Conservation (phyloP, 2,113 vertebrate species). For the Pseudopipra pipra region DNA sequence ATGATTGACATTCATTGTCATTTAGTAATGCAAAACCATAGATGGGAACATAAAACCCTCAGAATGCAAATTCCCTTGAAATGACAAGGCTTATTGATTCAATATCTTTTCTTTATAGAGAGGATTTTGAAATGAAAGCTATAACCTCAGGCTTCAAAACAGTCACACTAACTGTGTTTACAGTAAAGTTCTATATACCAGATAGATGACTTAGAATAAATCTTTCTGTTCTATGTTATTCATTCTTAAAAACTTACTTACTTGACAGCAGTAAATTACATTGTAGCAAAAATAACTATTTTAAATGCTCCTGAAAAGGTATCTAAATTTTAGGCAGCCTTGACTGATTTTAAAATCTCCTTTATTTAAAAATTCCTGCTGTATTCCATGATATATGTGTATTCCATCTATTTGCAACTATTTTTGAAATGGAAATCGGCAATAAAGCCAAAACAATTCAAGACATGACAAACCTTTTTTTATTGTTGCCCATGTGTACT, state of each 20-base stretch:
- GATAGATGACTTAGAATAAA: not conserved
- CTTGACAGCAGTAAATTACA: not conserved
- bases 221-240: not conserved
- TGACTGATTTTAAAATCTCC: not conserved
- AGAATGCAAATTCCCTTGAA: conserved; percentile 2
- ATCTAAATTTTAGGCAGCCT: not conserved
- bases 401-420: not conserved
- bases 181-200: not conserved
- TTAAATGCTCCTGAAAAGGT: not conserved
- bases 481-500: not conserved
- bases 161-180: not conserved
- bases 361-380: not conserved
- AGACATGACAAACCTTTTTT: not conserved
- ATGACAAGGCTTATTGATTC: not conserved
- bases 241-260: not conserved
- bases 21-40: conserved; percentile 23
- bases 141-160: conserved; percentile 20
- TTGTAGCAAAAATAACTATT: not conserved
- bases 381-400: not conserved
- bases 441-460: not conserved
- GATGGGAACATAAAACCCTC: not conserved
- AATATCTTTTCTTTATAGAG: not conserved
- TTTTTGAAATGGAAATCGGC: not conserved
- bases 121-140: conserved; percentile 35
- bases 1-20: not conserved